Base-by-base conservation (phyloP, 2,113 vertebrate species). In the Pachyramphus minor region DNA sequence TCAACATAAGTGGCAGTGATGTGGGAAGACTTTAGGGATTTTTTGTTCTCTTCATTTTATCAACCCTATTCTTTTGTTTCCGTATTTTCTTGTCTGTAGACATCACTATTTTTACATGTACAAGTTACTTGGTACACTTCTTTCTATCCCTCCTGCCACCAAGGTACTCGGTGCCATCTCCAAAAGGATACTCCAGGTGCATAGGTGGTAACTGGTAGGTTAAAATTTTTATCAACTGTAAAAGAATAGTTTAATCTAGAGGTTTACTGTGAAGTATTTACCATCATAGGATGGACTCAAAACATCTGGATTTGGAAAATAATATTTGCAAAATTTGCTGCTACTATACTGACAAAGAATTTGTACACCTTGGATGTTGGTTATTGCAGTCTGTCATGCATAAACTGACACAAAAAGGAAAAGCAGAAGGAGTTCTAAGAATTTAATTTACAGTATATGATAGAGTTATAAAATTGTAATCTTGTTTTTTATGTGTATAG, bases 11-110 rank as follows among this genome's bases (percentile, higher is more conserved):
- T 27, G 7, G 11, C 77, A 10, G 27, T 24, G 19, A 6, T 73
- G 6, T 12, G 3, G 8, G 35, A 58, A 67, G 11, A 8, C 3
- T 35, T 89, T 17, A 11, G 23, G 10, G 9, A 12, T 9, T 8
- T 96, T 2, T 49, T 94, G 9, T 52, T 95, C 59, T 85, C 77
- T 50, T 95, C 4, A 12, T 91, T 97, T 97, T 95, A 84, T 95
- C 49, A 85, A 42, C 76, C 75, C 44, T 78, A 49, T 50, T 93
- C 49, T 89, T 87, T 44, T 22, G 35, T 59, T 92, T 68, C 6
- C 64, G 23, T 93, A 1, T 95, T 97, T 91, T 89, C 69, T 75
- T 35, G 19, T 68, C 49, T 81, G 39, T 91, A 97, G 72, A 80
- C 75, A 63, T 89, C 23, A 13, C n/a, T 72, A n/a, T 88, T 62